Conservation (phyloP, 2,797 vertebrate genomes). For the Calcarius lapponicus region DNA sequence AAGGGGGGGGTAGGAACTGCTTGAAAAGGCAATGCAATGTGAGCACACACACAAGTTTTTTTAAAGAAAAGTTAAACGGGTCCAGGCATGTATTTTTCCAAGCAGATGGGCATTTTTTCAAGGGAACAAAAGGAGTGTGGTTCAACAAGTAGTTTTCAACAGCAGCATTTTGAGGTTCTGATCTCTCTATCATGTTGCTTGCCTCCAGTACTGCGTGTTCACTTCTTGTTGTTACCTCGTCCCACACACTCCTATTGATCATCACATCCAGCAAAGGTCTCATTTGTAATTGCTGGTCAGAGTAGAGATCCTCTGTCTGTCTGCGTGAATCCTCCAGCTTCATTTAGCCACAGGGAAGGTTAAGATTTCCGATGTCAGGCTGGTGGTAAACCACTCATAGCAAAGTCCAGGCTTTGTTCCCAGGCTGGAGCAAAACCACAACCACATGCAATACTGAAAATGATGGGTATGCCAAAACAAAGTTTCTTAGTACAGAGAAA, state of each 20-base stretch:
- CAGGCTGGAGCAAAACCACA: neutral
- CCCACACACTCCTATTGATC: constrained; percentile 14
- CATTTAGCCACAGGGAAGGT: neutral
- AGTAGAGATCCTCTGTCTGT: neutral
- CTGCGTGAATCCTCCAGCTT: neutral
- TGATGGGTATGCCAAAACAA: neutral
- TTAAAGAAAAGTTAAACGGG: neutral
- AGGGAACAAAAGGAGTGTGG: neutral
- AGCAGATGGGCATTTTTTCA: neutral
- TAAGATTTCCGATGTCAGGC: neutral
- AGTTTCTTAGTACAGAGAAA: neutral
- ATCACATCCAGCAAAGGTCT: neutral
- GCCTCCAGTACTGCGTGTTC: neutral
- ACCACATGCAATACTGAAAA: neutral
- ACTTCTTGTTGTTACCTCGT: neutral
- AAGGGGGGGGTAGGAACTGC: neutral
- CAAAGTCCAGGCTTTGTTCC: neutral
- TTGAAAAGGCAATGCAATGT: neutral
- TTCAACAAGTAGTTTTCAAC: neutral
- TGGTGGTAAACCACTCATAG: neutral
- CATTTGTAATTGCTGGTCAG: neutral
- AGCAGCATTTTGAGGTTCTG: neutral
- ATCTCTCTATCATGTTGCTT: neutral
- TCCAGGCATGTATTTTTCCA: neutral
- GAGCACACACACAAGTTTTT: neutral